Evolutionary conservation across 2,888 invertebrate species (phyloP).

Genomic region (Tetheella fluctuosa): DNA sequence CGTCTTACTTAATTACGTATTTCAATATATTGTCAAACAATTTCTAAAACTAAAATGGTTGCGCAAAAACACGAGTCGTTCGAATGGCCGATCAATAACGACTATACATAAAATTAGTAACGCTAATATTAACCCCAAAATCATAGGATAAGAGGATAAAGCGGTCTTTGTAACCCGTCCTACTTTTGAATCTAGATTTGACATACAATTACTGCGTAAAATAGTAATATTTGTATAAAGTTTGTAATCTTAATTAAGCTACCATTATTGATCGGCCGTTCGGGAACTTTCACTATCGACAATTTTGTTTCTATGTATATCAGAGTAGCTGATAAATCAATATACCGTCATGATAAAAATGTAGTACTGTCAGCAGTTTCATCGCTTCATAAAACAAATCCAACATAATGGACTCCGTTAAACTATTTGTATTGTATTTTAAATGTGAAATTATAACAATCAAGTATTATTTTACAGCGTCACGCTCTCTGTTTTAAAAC

Average conservation of each 20-base stretch:
- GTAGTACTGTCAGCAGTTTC: not conserved
- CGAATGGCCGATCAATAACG: not conserved
- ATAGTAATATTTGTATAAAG: slow-evolving; percentile 6
- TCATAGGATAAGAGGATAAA: not conserved
- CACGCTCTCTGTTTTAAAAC: slow-evolving; percentile 42
- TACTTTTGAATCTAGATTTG: slow-evolving; percentile 2
- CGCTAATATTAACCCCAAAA: not conserved
- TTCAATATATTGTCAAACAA: not conserved
- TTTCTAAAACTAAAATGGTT: not conserved
- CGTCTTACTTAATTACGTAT: too few species aligned
- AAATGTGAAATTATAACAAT: slow-evolving; percentile 46
- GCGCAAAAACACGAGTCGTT: not conserved
- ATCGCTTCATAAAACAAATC: not conserved
- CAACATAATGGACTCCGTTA: slow-evolving; percentile 35
- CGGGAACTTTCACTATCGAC: not conserved
- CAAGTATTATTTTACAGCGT: slow-evolving; percentile 40
- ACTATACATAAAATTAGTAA: not conserved
- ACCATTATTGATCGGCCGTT: not conserved
- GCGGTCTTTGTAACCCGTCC: slow-evolving; percentile 1
- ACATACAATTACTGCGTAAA: not conserved
- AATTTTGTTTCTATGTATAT: not conserved
- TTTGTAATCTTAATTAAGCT: not conserved
- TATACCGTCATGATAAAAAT: not conserved
- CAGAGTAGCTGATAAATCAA: too few species aligned
- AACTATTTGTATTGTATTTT: slow-evolving; percentile 33